Evolutionary conservation across 2,888 invertebrate genomes (phyloP), one percentile per base, ranked within the genome.

Genomic region (Volucella inflata): DNA sequence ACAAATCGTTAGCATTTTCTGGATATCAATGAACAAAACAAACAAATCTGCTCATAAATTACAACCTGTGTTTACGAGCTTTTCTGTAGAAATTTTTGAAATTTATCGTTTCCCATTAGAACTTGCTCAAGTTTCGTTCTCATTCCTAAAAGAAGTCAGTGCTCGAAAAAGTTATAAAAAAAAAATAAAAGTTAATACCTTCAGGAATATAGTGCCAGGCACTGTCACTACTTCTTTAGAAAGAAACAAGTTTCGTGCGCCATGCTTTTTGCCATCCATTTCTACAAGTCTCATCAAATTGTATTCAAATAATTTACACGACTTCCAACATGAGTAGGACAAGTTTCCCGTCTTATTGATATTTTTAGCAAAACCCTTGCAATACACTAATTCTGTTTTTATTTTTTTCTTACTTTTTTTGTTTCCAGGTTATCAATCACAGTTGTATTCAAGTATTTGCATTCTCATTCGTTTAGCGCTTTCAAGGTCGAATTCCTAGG

Each of bases 381-480:
- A 70, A 67, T 51, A 51, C 44, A 60, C 30, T 72, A 16, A 55
- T 30, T 44, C 11, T 62, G 8, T 50, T n/a, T 51, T 72, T 68
- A 72, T 40, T 42, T 50, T 62, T 16, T 44, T n/a, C n/a, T 40
- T 68, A 65, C 42, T 14, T 10, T 71, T 71, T 71, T 60, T 51
- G 68, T 60, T 82, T 77, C 57, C 84, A 84, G 84, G 84, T 79
- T 46, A 75, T 79, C 79, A 83, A 74, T 83, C 77, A 71, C 75
- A 50, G 48, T n/a, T n/a, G 14, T 14, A 48, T 14, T 14, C 30
- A 6, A 30, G 30, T 30, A 30, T 30, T 75, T 64, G 64, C 74
- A 48, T 65, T 48, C 62, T 50, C 55, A 62, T 76, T 60, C 62
- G 55, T 67, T 70, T 79, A 64, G 75, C 72, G 71, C 57, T 72